Conservation (phyloP, 2,797 vertebrate species). For the Pelodytes ibericus region DNA sequence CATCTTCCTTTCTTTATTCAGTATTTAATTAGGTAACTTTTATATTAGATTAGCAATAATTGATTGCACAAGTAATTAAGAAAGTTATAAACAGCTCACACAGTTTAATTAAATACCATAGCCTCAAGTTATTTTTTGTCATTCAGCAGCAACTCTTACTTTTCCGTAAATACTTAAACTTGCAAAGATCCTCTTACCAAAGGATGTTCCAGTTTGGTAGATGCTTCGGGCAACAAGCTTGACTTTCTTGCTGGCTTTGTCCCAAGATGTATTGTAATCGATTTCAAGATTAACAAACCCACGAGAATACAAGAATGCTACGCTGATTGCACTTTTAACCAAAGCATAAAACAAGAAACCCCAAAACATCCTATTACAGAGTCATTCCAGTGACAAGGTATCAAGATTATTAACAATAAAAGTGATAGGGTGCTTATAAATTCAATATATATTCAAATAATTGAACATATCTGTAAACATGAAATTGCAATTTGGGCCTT, state of each 20-base stretch:
- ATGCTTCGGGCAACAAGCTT: conserved; percentile 19
- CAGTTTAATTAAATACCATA: conserved; percentile 71
- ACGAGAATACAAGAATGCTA: not conserved
- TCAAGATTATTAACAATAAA: no score
- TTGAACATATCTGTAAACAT: no score
- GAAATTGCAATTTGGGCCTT: no score
- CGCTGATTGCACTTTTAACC: conserved; percentile 16
- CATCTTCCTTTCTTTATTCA: conserved; percentile 60
- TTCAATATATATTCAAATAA: not conserved
- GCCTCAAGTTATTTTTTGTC: conserved; percentile 66
- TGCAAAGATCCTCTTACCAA: conserved; percentile 39
- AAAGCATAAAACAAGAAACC: conserved; percentile 9
- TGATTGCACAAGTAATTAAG: conserved; percentile 75
- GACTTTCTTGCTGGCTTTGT: conserved; percentile 19
- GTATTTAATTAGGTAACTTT: conserved; percentile 70
- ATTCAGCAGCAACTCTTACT: conserved; percentile 39
- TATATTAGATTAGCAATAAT: conserved; percentile 70
- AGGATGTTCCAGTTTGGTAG: conserved; percentile 30
- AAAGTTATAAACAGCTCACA: conserved; percentile 73
- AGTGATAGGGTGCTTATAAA: no score
- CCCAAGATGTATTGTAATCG: conserved; percentile 7
- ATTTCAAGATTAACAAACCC: conserved; percentile 2
- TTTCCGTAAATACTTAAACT: conserved; percentile 38
- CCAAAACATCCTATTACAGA: conserved; percentile 16
- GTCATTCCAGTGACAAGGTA: not conserved